Evolutionary conservation across 2,113 vertebrate species (phyloP).

Genomic region (Pipa parva): DNA sequence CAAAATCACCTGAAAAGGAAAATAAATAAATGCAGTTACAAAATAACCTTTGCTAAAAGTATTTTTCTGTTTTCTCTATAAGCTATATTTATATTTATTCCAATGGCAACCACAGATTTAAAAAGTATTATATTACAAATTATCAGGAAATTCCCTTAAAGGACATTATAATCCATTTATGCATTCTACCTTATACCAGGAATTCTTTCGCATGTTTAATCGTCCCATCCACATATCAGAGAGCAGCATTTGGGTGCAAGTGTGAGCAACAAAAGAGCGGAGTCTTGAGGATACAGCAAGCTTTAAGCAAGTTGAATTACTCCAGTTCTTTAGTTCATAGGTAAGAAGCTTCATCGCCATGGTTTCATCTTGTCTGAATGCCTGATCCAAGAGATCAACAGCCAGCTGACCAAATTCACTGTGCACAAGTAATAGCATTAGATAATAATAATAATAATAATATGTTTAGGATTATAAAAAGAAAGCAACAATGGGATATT

Average conservation of each 20-base stretch:
- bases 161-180: too few species aligned
- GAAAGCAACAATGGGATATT: too few species aligned
- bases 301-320: slow-evolving; percentile 96
- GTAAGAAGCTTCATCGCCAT: slow-evolving; percentile 99
- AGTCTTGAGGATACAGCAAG: slow-evolving; percentile 92
- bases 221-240: slow-evolving; percentile 99
- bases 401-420: slow-evolving; percentile 95
- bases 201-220: slow-evolving; percentile 98
- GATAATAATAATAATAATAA: too few species aligned
- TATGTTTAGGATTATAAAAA: too few species aligned
- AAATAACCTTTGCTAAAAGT: too few species aligned
- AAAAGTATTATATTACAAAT: too few species aligned
- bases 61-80: too few species aligned
- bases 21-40: neutral
- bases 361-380: slow-evolving; percentile 94
- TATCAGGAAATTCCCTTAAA: too few species aligned
- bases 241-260: slow-evolving; percentile 94
- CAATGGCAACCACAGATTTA: too few species aligned
- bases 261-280: slow-evolving; percentile 91
- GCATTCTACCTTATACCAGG: slow-evolving; percentile 92
- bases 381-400: slow-evolving; percentile 91
- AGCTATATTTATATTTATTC: too few species aligned
- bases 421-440: neutral
- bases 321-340: slow-evolving; percentile 98
- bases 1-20: slow-evolving; percentile 79